Conservation (phyloP, 2,113 vertebrate genomes). For the Lucifuga dentata region DNA sequence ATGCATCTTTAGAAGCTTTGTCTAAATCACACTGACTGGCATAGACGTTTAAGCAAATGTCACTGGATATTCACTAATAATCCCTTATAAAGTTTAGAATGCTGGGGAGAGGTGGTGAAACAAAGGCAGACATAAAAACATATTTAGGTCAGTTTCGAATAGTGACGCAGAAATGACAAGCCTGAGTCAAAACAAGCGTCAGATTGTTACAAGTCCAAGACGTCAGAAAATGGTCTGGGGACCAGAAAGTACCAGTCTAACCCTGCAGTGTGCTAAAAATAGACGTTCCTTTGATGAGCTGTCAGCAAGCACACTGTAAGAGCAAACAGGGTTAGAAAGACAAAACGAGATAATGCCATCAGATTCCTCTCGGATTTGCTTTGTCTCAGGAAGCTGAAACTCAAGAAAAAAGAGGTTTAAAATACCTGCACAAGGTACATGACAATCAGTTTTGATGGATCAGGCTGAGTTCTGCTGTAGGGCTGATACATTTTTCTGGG, state of each 20-base stretch:
- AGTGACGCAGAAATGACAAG: background rate
- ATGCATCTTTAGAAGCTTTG: no score
- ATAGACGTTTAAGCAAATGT: no score
- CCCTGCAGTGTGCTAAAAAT: slow-evolving; percentile 23
- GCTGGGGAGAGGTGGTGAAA: no score
- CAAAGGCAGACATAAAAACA: background rate
- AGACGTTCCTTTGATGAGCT: slow-evolving; percentile 18
- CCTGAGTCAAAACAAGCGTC: background rate
- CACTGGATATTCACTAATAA: no score
- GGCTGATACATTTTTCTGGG: background rate
- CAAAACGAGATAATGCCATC: slow-evolving; percentile 22
- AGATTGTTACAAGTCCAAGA: slow-evolving; percentile 19
- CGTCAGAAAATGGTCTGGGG: slow-evolving; percentile 11
- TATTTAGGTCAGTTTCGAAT: background rate
- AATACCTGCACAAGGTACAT: background rate
- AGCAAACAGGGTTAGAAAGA: slow-evolving; percentile 5
- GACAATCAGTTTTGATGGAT: slow-evolving; percentile 7
- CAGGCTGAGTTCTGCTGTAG: background rate
- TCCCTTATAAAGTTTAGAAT: no score
- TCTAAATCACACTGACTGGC: no score
- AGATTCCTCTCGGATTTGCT: slow-evolving; percentile 21
- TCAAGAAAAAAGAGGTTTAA: slow-evolving; percentile 11
- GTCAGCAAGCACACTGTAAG: slow-evolving; percentile 9
- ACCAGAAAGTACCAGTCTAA: background rate
- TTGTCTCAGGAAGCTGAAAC: slow-evolving; percentile 16